Conservation (phyloP, 2,113 vertebrate species). For the Cyphomyrus plagiostoma region DNA sequence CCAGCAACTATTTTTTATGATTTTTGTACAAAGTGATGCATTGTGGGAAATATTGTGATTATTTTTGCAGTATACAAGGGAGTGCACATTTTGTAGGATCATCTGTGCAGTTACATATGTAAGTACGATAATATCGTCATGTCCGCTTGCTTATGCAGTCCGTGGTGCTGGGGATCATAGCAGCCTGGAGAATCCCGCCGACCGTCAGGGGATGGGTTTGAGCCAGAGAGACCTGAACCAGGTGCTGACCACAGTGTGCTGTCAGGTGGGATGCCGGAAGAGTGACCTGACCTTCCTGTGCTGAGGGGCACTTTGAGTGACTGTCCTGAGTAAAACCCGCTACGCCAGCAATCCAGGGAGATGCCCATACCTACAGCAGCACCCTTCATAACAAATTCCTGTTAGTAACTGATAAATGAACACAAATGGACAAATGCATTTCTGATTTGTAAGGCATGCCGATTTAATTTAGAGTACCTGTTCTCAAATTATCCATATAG, state of each 20-base stretch:
- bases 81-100: neutral
- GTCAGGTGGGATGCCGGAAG: constrained; percentile 52
- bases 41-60: neutral
- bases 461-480: neutral
- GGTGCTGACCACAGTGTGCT: constrained; percentile 46
- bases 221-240: constrained; percentile 37
- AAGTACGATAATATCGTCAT: neutral
- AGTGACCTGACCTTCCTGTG: constrained; percentile 57
- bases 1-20: neutral
- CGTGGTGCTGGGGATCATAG: constrained; percentile 12
- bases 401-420: neutral
- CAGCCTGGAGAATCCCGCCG: constrained; percentile 13
- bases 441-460: neutral
- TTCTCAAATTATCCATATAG: neutral
- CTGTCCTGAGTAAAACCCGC: neutral
- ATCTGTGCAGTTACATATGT: neutral
- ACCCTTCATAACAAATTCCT: neutral
- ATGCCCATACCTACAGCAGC: neutral
- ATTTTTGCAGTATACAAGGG: neutral
- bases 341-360: neutral
- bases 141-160: constrained; percentile 18
- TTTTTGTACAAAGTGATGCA: neutral
- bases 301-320: constrained; percentile 24
- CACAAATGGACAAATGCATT: neutral
- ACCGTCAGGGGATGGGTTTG: constrained; percentile 12